phyloP scores from a whole-genome alignment of 2,113 vertebrate genomes.

The Illadopsis cleaveri region DNA sequence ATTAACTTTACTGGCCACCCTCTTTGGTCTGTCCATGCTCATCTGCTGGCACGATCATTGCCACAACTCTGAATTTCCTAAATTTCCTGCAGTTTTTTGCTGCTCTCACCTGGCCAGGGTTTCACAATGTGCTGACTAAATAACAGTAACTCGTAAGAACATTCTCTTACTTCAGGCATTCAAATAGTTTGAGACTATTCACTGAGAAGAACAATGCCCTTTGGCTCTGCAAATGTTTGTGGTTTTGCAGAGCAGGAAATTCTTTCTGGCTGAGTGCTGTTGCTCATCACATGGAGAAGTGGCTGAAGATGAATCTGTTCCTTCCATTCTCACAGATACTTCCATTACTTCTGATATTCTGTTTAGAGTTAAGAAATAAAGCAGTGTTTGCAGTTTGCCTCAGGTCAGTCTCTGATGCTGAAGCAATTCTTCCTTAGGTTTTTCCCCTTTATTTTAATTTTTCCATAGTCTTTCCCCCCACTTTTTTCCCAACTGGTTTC shows the following conservation, averaged over 20 bases:
- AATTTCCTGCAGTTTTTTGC: not conserved
- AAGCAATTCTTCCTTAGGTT: not conserved
- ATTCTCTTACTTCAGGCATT: constrained; percentile 12
- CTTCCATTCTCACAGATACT: constrained; percentile 34
- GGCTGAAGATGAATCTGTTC: constrained; percentile 44
- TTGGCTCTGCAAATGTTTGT: constrained; percentile 45
- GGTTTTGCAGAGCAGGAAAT: constrained; percentile 62
- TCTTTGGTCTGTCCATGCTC: not conserved
- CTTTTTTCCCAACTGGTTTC: not conserved
- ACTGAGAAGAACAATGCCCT: constrained; percentile 52
- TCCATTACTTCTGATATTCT: constrained; percentile 62
- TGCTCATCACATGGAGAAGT: constrained; percentile 44
- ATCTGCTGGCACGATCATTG: not conserved
- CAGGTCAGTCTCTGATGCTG: not conserved
- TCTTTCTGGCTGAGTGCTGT: constrained; percentile 46
- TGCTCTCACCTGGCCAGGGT: constrained; percentile 14
- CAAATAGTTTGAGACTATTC: constrained; percentile 53
- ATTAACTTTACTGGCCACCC: not conserved
- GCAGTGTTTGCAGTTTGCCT: not conserved
- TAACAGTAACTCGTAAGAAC: not conserved
- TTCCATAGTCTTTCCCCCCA: rapidly evolving
- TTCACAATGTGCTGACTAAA: constrained; percentile 10
- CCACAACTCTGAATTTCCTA: not conserved
- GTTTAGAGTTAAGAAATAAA: constrained; percentile 37
- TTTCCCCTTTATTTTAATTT: not conserved